These are phyloP conservation scores for Rhinogobius similis DNA, from an alignment of 2,113 vertebrate species.

Conservation along the genomic window DNA sequence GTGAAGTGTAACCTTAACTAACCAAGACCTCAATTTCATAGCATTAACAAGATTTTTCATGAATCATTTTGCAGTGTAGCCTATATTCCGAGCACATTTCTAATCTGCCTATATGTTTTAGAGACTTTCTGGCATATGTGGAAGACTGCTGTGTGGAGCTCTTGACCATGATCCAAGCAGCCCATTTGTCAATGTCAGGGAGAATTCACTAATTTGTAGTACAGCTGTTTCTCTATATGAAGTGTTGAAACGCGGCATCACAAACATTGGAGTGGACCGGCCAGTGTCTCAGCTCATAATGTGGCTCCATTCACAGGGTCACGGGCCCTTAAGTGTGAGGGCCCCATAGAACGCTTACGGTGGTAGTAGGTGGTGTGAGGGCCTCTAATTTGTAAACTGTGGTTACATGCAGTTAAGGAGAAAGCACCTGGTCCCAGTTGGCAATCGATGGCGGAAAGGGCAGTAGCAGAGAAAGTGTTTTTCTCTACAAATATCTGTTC, in stretches of 20 bases:
- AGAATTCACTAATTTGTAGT: conserved; percentile 76
- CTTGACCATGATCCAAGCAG: conserved; percentile 56
- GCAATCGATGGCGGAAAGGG: conserved; percentile 63
- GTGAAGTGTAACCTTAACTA: background rate
- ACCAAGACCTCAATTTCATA: background rate
- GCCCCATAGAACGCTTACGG: conserved; percentile 54
- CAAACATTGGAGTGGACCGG: conserved; percentile 61
- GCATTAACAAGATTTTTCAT: background rate
- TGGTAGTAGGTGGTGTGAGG: conserved; percentile 60
- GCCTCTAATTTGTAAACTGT: conserved; percentile 79
- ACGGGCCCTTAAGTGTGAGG: conserved; percentile 20
- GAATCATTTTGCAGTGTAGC: background rate
- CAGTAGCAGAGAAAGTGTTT: conserved; percentile 49
- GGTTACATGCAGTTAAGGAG: conserved; percentile 24
- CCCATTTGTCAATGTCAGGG: conserved; percentile 80
- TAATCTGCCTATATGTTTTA: conserved; percentile 33
- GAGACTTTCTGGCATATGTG: conserved; percentile 31
- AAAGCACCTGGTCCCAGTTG: conserved; percentile 64
- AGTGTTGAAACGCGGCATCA: conserved; percentile 81
- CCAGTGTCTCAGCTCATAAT: conserved; percentile 66
- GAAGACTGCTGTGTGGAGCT: conserved; percentile 19
- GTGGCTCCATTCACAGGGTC: conserved; percentile 64
- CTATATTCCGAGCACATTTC: conserved; percentile 11
- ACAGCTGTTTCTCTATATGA: conserved; percentile 82
- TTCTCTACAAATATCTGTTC: conserved; percentile 30